Conservation (phyloP, 2,797 vertebrate species). For the Enoplosus armatus region DNA sequence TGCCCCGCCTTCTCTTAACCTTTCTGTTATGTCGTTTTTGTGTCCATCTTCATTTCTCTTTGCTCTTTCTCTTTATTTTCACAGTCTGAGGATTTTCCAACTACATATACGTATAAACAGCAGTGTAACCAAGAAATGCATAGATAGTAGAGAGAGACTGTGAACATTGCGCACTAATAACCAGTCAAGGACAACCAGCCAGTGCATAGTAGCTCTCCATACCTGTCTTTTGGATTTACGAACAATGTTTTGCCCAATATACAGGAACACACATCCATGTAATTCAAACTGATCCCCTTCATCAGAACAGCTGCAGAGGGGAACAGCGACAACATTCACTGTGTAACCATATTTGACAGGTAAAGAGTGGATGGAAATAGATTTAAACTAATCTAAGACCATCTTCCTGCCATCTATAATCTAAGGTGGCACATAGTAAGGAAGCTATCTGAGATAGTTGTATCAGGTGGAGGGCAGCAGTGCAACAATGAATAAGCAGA, state of each 20-base stretch:
- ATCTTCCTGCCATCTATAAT: slow-evolving; percentile 40
- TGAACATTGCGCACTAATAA: slow-evolving; percentile 11
- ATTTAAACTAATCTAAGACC: slow-evolving; percentile 44
- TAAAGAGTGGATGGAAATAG: slow-evolving; percentile 33
- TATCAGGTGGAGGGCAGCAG: slow-evolving; percentile 45
- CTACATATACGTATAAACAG: not conserved
- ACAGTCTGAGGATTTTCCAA: not conserved
- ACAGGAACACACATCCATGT: slow-evolving; percentile 48
- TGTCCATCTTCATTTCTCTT: not conserved
- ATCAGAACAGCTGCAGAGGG: slow-evolving; percentile 48
- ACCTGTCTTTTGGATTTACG: slow-evolving; percentile 63
- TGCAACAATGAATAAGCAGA: slow-evolving; percentile 57
- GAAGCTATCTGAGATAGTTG: slow-evolving; percentile 23
- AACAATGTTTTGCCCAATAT: slow-evolving; percentile 44
- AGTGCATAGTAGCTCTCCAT: slow-evolving; percentile 31
- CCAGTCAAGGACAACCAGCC: slow-evolving; percentile 6
- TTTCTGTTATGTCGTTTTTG: not conserved
- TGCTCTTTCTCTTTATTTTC: not conserved
- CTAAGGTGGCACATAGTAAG: slow-evolving; percentile 30
- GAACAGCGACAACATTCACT: slow-evolving; percentile 21
- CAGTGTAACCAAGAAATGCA: not conserved
- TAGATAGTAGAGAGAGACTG: not conserved
- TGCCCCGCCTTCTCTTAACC: not conserved
- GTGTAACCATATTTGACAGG: slow-evolving; percentile 52
- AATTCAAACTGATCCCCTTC: slow-evolving; percentile 60